These are phyloP conservation scores for Luehdorfia chinensis DNA, from an alignment of 1,140 invertebrate genomes.

Conservation along the genomic window DNA sequence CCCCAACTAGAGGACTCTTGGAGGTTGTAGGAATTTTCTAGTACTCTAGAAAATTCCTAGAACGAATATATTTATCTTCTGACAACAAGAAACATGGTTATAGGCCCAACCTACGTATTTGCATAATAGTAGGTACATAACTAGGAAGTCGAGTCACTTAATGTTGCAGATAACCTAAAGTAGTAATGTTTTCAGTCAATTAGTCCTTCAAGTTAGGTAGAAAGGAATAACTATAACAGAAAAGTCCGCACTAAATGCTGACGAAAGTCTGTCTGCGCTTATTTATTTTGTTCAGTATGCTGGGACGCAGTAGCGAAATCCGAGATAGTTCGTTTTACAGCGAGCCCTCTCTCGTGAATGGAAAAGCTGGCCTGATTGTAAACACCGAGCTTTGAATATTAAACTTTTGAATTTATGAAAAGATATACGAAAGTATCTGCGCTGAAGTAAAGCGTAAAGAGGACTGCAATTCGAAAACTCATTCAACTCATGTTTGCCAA, in stretches of 20 bases:
- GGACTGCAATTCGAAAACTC: not conserved
- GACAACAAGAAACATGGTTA: constrained; percentile 2
- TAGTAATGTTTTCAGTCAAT: too few relatives aligned
- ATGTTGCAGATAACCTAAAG: too few relatives aligned
- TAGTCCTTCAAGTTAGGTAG: too few relatives aligned
- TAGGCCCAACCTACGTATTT: constrained; percentile 2
- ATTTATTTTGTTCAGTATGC: constrained; percentile 4
- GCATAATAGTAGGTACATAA: constrained; percentile 6
- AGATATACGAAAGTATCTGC: constrained; percentile 5
- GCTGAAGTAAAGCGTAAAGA: constrained; percentile 1
- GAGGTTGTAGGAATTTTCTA: too few relatives aligned
- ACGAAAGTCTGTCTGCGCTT: constrained; percentile 7
- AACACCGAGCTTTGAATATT: constrained; percentile 10
- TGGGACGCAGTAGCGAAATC: not conserved
- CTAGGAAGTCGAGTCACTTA: not conserved
- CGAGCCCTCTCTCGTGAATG: not conserved
- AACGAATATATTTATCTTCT: too few relatives aligned
- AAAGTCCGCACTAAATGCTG: constrained; percentile 1
- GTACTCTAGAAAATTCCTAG: too few relatives aligned
- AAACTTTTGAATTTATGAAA: constrained; percentile 14
- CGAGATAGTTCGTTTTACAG: constrained; percentile 4
- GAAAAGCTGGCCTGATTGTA: constrained; percentile 9
- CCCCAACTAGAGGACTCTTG: too few relatives aligned
- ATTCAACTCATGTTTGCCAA: not conserved
- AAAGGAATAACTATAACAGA: too few relatives aligned